Base-by-base conservation (phyloP, 1,140 invertebrate species). In the Aphelenchoides fujianensis region DNA sequence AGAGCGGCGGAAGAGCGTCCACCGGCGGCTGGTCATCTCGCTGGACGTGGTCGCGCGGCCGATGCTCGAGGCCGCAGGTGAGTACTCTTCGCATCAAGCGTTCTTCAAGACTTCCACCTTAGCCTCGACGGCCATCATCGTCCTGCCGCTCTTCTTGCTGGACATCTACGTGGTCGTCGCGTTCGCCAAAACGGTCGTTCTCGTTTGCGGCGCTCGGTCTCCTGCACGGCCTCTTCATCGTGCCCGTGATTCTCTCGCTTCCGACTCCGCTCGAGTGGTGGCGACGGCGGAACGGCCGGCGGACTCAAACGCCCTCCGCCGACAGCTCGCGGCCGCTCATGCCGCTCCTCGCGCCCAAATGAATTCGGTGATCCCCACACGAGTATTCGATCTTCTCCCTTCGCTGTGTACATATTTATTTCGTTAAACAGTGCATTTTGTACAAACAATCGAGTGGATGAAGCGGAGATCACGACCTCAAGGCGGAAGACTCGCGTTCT, bases 131-230 rank as follows among this genome's bases (percentile, higher is more conserved):
- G 91, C 96, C 23, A 85, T 97, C 0, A 93, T 93, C 59, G 90
- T 95, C 5, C 86, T 92, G 0, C 91, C 92, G 0, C 85, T 97
- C 0, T 86, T 92, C 2, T 86, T 94, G 30, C 92, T 93, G 0
- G 90, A 92, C 55, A 95, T 93, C 74, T 96, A 95, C 81, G 94
- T 97, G 55, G 95, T 97, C 84, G 87, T 92, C 19, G 93, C 95
- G 0, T 97, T 97, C 88, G 96, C 96, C 85, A 96, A 95, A 86
- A 95, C 95, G 88, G 92, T 96, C 16, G 93, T 95, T 82, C 87
- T 95, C 67, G 93, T 96, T 0, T n/a, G 92, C 95, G 68, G 90
- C 93, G 82, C 92, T 95, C 75, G 94, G 94, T 35, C 91, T 93
- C 0, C 89, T 95, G 86, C 94, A 97, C 81, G 93, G 93, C 0